Base-by-base conservation (phyloP, 2,888 invertebrate species). In the Microdon myrmicae region DNA sequence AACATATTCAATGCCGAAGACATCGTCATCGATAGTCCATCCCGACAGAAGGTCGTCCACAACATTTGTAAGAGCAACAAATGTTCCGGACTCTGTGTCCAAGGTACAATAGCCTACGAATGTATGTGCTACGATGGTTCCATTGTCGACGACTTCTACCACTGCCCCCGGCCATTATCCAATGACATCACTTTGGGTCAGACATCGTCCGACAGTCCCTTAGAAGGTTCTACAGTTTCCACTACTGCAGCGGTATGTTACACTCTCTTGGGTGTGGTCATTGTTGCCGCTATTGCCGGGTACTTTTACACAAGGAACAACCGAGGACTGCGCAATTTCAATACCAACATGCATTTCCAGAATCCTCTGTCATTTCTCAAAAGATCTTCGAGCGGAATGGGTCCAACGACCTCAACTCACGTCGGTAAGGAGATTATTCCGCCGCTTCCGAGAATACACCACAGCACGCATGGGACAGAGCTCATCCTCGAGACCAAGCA, bases 51-150 rank as follows among this genome's bases (percentile, higher is more conserved):
- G 14, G 49, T 69, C 2, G 72, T 73, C 1, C 59, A 70, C 2
- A 84, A 87, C 73, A 75, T 77, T 20, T 89, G 88, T 70, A 61
- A 71, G 7, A 74, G 78, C 41, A 79, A 82, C 19, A 79, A 76
- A 14, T 90, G 90, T 71, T 74, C 79, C 1, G 83, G 86, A 48
- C 76, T 90, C 71, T 90, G 90, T 72, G 79, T 89, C 3, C 81
- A 84, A 23, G 80, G 80, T 6, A 79, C 81, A 31, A 71, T 75
- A 2, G 77, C 78, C 1, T 77, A 81, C 6, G 81, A 79, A 56
- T 88, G 87, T 69, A 74, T 87, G 59, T 88, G 87, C 68, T 79
- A 80, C 32, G 76, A 83, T 71, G 84, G 84, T 2, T 70, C 70
- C 3, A 67, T 77, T 13, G 77, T 82, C 1, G 67, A 69, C 12